These are phyloP conservation scores for Hemithea aestivaria DNA, from an alignment of 2,888 invertebrate genomes.

Conservation along the genomic window DNA sequence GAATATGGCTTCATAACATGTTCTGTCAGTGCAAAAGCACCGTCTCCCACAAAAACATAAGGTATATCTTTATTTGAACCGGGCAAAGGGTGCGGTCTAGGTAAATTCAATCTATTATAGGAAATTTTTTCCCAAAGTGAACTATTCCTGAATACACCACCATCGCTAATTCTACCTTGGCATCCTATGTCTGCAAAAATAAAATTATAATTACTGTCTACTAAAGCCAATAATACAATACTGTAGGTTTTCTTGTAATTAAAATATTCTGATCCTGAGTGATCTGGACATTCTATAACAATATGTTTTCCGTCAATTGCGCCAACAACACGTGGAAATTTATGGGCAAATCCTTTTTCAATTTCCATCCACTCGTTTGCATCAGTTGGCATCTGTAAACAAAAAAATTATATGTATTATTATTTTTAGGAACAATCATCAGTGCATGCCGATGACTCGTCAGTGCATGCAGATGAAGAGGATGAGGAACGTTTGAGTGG, in stretches of 20 bases:
- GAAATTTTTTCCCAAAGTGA: slow-evolving; percentile 7
- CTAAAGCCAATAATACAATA: slow-evolving; percentile 16
- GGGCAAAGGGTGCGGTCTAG: neutral
- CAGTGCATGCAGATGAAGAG: slow-evolving; percentile 1
- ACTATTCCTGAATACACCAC: slow-evolving; percentile 9
- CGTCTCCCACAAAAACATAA: neutral
- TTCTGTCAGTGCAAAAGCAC: too few species aligned
- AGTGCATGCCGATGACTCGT: neutral
- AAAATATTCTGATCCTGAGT: slow-evolving; percentile 9
- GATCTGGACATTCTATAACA: slow-evolving; percentile 4
- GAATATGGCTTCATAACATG: too few species aligned
- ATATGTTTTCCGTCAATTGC: slow-evolving; percentile 20
- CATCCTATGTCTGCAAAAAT: slow-evolving; percentile 15
- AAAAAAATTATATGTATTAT: neutral
- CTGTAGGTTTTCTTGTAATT: slow-evolving; percentile 17
- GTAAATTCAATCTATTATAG: neutral
- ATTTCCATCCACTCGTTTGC: slow-evolving; percentile 4
- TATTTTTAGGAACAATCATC: slow-evolving; percentile 1
- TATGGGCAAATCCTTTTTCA: slow-evolving; percentile 1
- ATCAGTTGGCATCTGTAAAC: slow-evolving; percentile 1
- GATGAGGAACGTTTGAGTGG: slow-evolving; percentile 1
- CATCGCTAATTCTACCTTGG: slow-evolving; percentile 14
- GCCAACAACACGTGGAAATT: slow-evolving; percentile 14
- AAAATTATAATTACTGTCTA: slow-evolving; percentile 17
- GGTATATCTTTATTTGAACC: neutral